These are phyloP conservation scores for Synanthedon tipuliformis DNA, from an alignment of 2,888 invertebrate genomes.

Conservation along the genomic window DNA sequence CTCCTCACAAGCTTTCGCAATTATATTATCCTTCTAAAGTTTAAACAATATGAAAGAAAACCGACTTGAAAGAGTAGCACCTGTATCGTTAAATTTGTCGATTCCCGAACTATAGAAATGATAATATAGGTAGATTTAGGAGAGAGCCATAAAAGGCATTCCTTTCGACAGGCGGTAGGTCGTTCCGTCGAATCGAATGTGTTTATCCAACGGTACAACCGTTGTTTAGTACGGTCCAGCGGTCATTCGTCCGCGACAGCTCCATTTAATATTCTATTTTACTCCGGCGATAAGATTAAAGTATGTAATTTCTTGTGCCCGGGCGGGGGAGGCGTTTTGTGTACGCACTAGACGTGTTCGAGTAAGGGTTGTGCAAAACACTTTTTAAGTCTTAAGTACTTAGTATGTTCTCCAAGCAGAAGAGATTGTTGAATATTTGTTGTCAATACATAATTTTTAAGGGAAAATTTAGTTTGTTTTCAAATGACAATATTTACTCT, in stretches of 20 bases:
- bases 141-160: conserved; percentile 24
- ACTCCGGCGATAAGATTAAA: conserved; percentile 66
- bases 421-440: too few species aligned
- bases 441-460: too few species aligned
- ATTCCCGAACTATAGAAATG: too few species aligned
- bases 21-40: too few species aligned
- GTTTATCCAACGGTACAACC: conserved; percentile 26
- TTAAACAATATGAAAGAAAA: too few species aligned
- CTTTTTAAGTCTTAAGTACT: too few species aligned
- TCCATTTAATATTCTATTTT: conserved; percentile 69
- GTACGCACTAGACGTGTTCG: conserved; percentile 30
- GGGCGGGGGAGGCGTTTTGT: conserved; percentile 42
- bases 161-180: conserved; percentile 20
- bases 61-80: too few species aligned
- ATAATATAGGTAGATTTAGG: not conserved
- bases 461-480: too few species aligned
- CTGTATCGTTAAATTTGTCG: too few species aligned
- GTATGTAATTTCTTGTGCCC: conserved; percentile 67
- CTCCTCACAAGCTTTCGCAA: too few species aligned
- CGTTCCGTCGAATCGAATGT: conserved; percentile 38
- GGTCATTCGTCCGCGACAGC: conserved; percentile 41
- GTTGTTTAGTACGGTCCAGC: conserved; percentile 49
- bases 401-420: too few species aligned
- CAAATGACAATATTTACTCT: too few species aligned
- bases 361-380: conserved; percentile 30